These are phyloP conservation scores for Bombylius major DNA, from an alignment of 2,888 invertebrate species.

Conservation along the genomic window DNA sequence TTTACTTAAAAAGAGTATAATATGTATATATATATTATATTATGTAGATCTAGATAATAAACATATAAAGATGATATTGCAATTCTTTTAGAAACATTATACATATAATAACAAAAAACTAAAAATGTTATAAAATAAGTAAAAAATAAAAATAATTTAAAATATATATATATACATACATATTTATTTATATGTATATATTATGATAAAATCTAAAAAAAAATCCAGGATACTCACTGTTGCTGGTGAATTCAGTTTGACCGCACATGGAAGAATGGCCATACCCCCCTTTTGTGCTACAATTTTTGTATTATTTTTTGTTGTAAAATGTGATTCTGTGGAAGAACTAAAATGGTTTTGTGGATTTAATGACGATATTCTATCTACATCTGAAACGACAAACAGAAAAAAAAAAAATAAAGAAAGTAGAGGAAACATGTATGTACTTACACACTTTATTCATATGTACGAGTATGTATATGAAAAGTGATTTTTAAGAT, in stretches of 20 bases:
- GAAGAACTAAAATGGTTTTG: constrained; percentile 32
- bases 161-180: not conserved
- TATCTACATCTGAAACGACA: constrained; percentile 26
- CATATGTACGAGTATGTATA: too few species aligned
- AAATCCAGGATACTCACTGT: constrained; percentile 23
- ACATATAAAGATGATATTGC: too few species aligned
- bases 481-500: too few species aligned
- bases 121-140: too few species aligned
- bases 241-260: constrained; percentile 35
- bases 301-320: constrained; percentile 35
- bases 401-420: too few species aligned
- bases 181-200: not conserved
- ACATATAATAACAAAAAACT: too few species aligned
- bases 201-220: not conserved
- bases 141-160: too few species aligned
- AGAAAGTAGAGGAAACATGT: not conserved
- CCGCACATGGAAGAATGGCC: constrained; percentile 34
- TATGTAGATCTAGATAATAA: too few species aligned
- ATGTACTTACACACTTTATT: too few species aligned
- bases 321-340: constrained; percentile 30
- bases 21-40: too few species aligned
- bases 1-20: too few species aligned
- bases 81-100: too few species aligned
- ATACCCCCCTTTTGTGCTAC: constrained; percentile 35
- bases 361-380: constrained; percentile 26